Percentiles rank a stretch among this genome's conserved stretches.
phyloP scores from a whole-genome alignment of 2,888 invertebrate genomes.

The Pseudoips prasinana region DNA sequence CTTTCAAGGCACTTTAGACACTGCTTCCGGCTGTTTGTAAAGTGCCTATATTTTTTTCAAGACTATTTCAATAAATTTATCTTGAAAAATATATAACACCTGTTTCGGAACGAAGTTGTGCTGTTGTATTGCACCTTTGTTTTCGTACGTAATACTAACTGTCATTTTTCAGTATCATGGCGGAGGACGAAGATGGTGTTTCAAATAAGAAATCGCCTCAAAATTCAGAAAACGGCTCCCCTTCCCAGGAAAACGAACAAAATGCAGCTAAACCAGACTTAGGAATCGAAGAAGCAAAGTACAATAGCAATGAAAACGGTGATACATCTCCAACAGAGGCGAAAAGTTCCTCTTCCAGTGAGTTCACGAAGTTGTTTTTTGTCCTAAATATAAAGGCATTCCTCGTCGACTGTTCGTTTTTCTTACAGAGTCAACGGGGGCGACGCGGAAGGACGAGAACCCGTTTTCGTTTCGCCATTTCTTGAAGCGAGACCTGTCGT shows the following conservation, averaged over 20 bases:
- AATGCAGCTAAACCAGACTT: constrained; percentile 69
- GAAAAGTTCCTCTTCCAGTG: constrained; percentile 70
- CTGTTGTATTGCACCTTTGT: no score
- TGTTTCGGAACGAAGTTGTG: no score
- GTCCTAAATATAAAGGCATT: constrained; percentile 67
- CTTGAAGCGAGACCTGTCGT: constrained; percentile 84
- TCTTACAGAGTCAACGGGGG: constrained; percentile 69
- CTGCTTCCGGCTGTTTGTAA: no score
- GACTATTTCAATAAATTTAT: no score
- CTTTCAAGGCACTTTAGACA: no score
- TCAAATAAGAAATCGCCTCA: constrained; percentile 73
- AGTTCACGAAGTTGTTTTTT: constrained; percentile 76
- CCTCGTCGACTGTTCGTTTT: constrained; percentile 45
- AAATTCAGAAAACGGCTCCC: constrained; percentile 65
- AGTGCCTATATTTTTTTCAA: no score
- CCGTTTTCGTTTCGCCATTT: constrained; percentile 94
- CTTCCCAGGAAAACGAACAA: constrained; percentile 64
- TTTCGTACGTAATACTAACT: constrained; percentile 48
- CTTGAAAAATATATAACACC: no score
- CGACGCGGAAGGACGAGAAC: constrained; percentile 85
- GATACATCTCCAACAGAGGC: constrained; percentile 58
- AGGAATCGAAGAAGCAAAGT: constrained; percentile 75
- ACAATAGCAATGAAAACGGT: constrained; percentile 67
- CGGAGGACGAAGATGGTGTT: constrained; percentile 79
- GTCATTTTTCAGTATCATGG: constrained; percentile 78